phyloP scores from a whole-genome alignment of 2,888 invertebrate genomes.

The Noctuana brunneofusca region DNA sequence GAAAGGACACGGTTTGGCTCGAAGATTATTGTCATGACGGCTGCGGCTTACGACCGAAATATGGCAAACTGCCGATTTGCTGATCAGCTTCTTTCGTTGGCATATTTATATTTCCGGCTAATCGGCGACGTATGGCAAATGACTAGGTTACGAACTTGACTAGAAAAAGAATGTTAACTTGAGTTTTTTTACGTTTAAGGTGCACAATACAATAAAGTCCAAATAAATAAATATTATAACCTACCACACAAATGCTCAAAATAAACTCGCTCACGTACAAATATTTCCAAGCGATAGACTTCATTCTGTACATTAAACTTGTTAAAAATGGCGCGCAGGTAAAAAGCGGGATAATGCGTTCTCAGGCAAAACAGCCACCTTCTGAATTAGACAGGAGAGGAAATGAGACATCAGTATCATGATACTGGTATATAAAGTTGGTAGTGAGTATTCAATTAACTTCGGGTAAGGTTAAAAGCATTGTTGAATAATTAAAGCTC shows the following conservation, averaged over 20 bases:
- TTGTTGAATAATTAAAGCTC: slow-evolving; percentile 23
- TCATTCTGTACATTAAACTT: slow-evolving; percentile 15
- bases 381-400: not conserved
- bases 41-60: not conserved
- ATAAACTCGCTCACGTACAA: not conserved
- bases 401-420: not conserved
- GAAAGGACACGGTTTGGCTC: not conserved
- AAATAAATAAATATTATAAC: no score
- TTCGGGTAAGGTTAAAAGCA: slow-evolving; percentile 18
- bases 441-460: slow-evolving; percentile 20
- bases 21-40: not conserved
- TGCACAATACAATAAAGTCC: no score
- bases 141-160: no score
- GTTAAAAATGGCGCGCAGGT: slow-evolving; percentile 2
- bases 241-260: not conserved
- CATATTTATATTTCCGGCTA: no score
- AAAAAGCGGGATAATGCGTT: not conserved
- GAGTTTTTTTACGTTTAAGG: no score
- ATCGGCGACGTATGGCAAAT: no score
- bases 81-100: no score
- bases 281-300: slow-evolving; percentile 13
- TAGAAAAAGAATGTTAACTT: no score
- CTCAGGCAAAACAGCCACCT: slow-evolving; percentile 1
- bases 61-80: not conserved
- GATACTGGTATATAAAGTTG: not conserved